Base-by-base conservation (phyloP, 2,113 vertebrate species). In the Platichthys stellatus region DNA sequence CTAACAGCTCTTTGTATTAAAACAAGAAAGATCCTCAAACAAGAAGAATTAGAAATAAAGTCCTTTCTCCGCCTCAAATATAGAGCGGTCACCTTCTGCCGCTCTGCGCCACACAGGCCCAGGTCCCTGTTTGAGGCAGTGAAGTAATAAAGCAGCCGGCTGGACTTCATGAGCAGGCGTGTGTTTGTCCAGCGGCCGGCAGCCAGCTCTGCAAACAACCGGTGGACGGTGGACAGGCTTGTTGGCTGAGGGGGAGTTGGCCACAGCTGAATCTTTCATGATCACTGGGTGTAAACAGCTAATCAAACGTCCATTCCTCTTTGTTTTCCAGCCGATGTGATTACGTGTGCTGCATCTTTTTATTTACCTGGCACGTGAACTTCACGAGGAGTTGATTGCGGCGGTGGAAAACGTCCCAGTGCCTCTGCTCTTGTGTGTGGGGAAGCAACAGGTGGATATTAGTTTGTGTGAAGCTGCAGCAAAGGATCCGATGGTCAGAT, bases 271-370 rank as follows among this genome's bases (percentile, higher is more conserved):
- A n/a, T 35, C 63, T 56, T 35, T 38, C 69, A 61, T 54, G 24
- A 73, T 73, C 21, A 53, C n/a, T 61, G 70, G 56, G 38, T 62
- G 23, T 31, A 67, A 74, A 61, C 70, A 67, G 47, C 35, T 53
- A 61, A 63, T 81, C 63, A 62, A 13, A 74, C 49, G 31, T 2
- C 18, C 59, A 20, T 49, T 18, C 24, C 62, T 28, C 38, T 62
- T 74, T 58, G 47, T 58, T 56, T 31, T 21, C 62, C 47, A 9
- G n/a, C 64, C 26, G 73, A 21, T 77, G 56, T 31, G 23, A 77
- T 80, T 73, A 65, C 7, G n/a, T 49, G 18, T 68, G 20, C 45
- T 61, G 73, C 69, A 73, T 31, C 38, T 26, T 60, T 80, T 31
- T 31, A 6, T 6, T 31, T 6, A 59, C 56, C 23, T 72, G 72